Percentiles rank a stretch among this genome's conserved stretches.
These are phyloP conservation scores for Macrophya alboannulata DNA, from an alignment of 2,888 invertebrate genomes.

Conservation along the genomic window DNA sequence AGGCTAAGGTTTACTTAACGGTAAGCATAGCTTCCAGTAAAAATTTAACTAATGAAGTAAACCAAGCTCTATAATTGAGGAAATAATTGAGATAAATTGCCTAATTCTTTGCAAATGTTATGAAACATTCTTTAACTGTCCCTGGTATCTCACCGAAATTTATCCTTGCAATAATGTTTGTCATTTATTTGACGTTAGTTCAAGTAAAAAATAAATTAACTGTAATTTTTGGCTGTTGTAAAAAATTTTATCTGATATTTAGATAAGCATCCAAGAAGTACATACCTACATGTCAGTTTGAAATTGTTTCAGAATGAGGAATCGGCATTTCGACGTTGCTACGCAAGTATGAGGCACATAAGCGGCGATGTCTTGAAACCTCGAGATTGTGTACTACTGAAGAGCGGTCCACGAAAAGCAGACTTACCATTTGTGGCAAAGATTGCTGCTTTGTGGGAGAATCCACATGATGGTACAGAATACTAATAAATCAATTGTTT, in stretches of 20 bases:
- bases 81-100: not conserved
- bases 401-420: conserved; percentile 91
- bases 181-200: not conserved
- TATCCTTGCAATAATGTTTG: not conserved
- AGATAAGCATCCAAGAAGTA: not conserved
- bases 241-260: not conserved
- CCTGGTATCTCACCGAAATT: not conserved
- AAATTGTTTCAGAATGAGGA: conserved; percentile 86
- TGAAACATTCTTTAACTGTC: not conserved
- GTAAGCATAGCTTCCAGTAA: conserved; percentile 83
- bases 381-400: conserved; percentile 95
- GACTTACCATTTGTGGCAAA: conserved; percentile 97
- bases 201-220: not conserved
- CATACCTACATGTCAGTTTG: not conserved
- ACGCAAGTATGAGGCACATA: conserved; percentile 93
- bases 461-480: conserved; percentile 92
- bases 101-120: not conserved
- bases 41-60: not conserved
- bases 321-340: conserved; percentile 91
- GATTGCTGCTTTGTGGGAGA: conserved; percentile 97
- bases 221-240: not conserved
- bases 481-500: conserved; percentile 34
- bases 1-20: conserved; percentile 93
- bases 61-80: not conserved
- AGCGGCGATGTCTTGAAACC: conserved; percentile 92